Base-by-base conservation (phyloP, 2,888 invertebrate species). In the Phaonia tiefii region DNA sequence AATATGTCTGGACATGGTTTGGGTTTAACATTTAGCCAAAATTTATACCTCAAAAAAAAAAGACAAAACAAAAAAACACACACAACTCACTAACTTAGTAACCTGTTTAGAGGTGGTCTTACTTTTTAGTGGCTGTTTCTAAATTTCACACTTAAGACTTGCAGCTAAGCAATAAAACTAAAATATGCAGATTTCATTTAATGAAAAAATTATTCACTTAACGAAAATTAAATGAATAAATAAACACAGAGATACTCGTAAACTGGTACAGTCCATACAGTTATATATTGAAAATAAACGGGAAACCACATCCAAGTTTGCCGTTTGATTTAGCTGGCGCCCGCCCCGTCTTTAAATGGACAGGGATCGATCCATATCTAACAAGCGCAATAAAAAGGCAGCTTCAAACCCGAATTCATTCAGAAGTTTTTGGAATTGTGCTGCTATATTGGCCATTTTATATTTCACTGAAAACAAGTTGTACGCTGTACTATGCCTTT, bases 161-260 rank as follows among this genome's bases (percentile, higher is more conserved):
- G 31, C 63, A 65, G 17, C 51, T 25, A 39, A 46, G 51, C 37
- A 56, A 17, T 42, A 15, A 46, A 60, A 26, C 31, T 58, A 49
- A 73, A 63, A 63, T 74, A 73, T 79, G 73, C 58, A 79, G 76
- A 79, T 82, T 49, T 44, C 37, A 60, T 54, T 58, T 11, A 66
- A 79, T 79, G 56, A 56, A 54, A 65, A 79, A 75, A 81, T 75
- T 78, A 79, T 71, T 70, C 60, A 74, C 58, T 56, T 39, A 77
- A 77, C 70, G 80, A 77, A 77, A 76, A 65, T 42, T 44, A 80
- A 73, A 76, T 54, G 22, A 72, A 72, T 46, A 69, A 44, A 46
- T 26, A 56, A 10, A 54, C 46, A 10, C 26, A 42, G 1, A 10
- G 8, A 65, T 25, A 51, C 25, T 15, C 1, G 15, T 11, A 26